Conservation (phyloP, 2,113 vertebrate species). For the Sprattus sprattus region DNA sequence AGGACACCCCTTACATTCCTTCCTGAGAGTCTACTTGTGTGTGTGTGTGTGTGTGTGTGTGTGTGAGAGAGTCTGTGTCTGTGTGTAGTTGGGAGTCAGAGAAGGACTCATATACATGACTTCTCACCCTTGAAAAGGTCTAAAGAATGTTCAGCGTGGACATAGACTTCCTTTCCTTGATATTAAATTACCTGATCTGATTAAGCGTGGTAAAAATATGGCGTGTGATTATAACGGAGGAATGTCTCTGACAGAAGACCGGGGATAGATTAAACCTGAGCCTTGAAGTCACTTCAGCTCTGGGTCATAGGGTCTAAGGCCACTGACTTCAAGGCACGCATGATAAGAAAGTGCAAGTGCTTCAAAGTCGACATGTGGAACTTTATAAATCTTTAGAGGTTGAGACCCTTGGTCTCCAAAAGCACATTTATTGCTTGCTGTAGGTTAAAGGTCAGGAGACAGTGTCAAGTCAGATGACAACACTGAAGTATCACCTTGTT, state of each 20-base stretch:
- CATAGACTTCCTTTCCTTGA: neutral
- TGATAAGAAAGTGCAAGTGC: neutral
- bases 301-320: neutral
- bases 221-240: neutral
- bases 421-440: neutral
- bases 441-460: neutral
- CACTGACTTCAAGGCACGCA: neutral
- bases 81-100: constrained; percentile 6
- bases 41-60: constrained; percentile 5
- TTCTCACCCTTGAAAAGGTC: neutral
- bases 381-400: neutral
- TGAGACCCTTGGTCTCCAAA: neutral
- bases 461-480: neutral
- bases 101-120: constrained; percentile 19
- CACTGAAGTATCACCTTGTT: constrained; percentile 58
- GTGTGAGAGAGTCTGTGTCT: neutral
- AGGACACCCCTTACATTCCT: neutral
- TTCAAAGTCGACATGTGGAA: neutral
- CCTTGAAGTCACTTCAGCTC: neutral
- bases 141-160: constrained; percentile 24
- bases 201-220: constrained; percentile 9
- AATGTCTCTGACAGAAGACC: neutral
- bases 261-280: neutral
- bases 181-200: constrained; percentile 26
- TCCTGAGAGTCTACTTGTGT: constrained; percentile 36